A percentile compares a stretch with the other conserved stretches of the same genome.
These are phyloP conservation scores for Chascanopsetta lugubris DNA, from an alignment of 2,113 vertebrate species.

Conservation along the genomic window DNA sequence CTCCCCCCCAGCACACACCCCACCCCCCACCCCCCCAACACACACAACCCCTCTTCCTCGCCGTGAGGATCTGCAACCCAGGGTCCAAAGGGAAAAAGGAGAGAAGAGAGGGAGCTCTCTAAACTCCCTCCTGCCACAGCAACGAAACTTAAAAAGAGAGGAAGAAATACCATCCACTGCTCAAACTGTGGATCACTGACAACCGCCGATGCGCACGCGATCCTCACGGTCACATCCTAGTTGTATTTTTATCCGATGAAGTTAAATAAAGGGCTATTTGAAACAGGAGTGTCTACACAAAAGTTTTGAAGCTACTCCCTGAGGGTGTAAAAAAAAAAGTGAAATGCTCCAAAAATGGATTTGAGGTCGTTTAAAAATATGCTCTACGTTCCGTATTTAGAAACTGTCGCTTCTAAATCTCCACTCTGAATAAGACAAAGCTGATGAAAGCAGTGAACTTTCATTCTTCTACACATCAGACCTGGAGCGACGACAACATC, in stretches of 20 bases:
- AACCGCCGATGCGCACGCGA: conserved; percentile 33
- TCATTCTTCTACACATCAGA: conserved; percentile 38
- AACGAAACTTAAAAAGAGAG: conserved; percentile 26
- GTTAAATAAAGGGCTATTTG: conserved; percentile 9
- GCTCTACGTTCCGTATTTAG: conserved; percentile 48
- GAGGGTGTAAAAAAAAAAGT: conserved; percentile 4
- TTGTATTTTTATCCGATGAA: too few species aligned
- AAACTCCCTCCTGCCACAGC: conserved; percentile 2
- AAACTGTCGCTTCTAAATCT: conserved; percentile 44
- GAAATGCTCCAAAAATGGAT: conserved; percentile 19
- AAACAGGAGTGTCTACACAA: not conserved
- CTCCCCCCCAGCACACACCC: conserved; percentile 12
- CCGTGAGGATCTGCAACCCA: conserved; percentile 69
- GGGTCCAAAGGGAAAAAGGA: conserved; percentile 58
- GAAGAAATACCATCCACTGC: conserved; percentile 23
- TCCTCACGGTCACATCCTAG: conserved; percentile 44
- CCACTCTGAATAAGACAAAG: conserved; percentile 25
- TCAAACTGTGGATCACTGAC: conserved; percentile 39
- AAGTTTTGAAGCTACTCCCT: conserved; percentile 19
- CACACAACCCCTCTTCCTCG: conserved; percentile 45
- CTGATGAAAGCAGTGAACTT: conserved; percentile 17
- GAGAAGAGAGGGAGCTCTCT: conserved; percentile 38
- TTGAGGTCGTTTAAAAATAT: conserved; percentile 57
- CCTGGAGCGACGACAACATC: conserved; percentile 20
- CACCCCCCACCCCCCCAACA: not conserved